Evolutionary conservation across 1,140 invertebrate species (phyloP).

Genomic region (Rhopalosiphum maidis): DNA sequence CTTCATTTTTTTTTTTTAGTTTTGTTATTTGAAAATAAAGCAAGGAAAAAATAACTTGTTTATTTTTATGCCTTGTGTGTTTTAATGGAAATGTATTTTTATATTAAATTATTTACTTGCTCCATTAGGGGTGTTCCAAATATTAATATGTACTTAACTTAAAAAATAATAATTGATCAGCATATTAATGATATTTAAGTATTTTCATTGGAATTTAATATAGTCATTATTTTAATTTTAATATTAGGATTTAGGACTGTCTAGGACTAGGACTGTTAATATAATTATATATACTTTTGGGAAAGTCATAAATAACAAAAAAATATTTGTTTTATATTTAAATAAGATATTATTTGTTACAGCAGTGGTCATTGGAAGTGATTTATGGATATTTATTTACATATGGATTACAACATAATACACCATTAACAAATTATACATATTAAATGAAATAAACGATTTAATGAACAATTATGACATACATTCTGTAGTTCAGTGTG

Average conservation of each 20-base stretch:
- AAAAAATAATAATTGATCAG: too few species aligned
- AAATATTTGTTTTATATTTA: neutral
- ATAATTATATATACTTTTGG: neutral
- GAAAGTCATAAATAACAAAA: neutral
- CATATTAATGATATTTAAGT: neutral
- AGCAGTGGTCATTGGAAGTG: neutral
- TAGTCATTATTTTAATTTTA: neutral
- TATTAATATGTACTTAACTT: too few species aligned
- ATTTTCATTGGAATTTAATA: neutral
- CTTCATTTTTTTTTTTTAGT: neutral
- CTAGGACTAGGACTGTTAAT: too few species aligned
- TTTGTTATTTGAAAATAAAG: neutral
- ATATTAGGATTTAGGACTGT: neutral
- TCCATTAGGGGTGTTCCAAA: too few species aligned
- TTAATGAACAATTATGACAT: neutral
- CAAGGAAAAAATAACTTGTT: neutral
- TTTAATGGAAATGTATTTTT: neutral
- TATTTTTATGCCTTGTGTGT: neutral
- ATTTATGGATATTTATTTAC: neutral
- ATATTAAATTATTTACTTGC: neutral
- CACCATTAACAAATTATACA: neutral
- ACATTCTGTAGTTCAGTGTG: neutral
- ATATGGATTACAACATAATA: neutral
- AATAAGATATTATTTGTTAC: neutral
- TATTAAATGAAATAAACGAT: neutral